Conservation (phyloP, 1,140 invertebrate species). For the Macrocentrus cingulum region DNA sequence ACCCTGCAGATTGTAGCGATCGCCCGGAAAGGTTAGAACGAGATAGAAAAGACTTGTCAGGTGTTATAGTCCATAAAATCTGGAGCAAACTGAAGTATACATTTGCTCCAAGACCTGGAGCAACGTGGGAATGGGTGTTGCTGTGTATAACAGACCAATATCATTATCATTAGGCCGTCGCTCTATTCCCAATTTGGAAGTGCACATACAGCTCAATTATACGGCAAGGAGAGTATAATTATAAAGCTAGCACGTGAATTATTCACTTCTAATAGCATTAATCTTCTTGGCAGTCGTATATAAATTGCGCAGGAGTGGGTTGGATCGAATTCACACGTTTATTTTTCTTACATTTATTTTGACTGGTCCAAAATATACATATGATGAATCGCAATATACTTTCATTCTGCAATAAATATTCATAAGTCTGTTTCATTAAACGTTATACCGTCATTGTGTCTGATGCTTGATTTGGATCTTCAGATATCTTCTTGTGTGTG, state of each 20-base stretch:
- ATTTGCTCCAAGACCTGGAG: not conserved
- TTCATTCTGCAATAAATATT: not conserved
- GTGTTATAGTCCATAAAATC: too few relatives aligned
- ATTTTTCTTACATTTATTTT: not conserved
- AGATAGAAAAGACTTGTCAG: too few relatives aligned
- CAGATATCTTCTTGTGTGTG: not conserved
- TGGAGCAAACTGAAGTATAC: not conserved
- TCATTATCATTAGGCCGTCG: not conserved
- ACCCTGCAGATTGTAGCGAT: too few relatives aligned
- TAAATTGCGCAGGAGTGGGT: too few relatives aligned
- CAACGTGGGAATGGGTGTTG: not conserved
- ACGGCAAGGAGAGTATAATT: not conserved
- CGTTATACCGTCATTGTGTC: not conserved
- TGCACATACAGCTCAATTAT: not conserved
- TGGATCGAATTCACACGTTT: too few relatives aligned
- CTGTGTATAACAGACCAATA: not conserved
- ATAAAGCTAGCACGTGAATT: not conserved
- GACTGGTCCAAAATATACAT: not conserved
- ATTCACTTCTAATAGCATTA: not conserved
- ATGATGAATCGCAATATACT: not conserved
- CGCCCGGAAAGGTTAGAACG: too few relatives aligned
- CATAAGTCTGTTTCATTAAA: not conserved
- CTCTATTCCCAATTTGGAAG: conserved; percentile 3
- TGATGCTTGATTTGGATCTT: not conserved
- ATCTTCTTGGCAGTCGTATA: not conserved